Base-by-base conservation (phyloP, 2,797 vertebrate genomes). In the Euthynnus affinis region DNA sequence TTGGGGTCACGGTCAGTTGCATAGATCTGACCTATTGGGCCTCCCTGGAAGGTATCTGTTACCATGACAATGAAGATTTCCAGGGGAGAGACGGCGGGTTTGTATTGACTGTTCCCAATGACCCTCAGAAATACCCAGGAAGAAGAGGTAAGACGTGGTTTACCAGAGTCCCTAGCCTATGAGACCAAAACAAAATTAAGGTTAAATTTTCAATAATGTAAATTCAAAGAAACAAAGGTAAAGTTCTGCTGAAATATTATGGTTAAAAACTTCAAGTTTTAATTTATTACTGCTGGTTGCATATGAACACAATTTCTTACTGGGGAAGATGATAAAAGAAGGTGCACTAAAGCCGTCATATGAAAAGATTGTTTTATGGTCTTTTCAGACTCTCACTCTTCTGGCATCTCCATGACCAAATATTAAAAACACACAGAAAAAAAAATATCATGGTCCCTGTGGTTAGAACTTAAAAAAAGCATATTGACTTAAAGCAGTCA, bases 11-110 rank as follows among this genome's bases (percentile, higher is more conserved):
- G 96, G 94, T 98, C 98, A 0, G 96, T 97, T 1, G 98, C 98
- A 0, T 97, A 96, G 82, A 99, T 98, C 88, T 94, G 97, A 63
- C 98, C 97, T 1, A 99, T 96, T 3, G 97, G 96, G 15, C 98
- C 98, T 0, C 98, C 98, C 0, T 95, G 96, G 90, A 98, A 99
- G 12, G 96, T 97, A 6, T 98, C 98, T 42, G 97, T 98, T 89
- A 95, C 96, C 85, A 97, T 98, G 86, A 98, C 96, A 82, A 99
- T 96, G 86, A 96, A 96, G 85, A 99, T 96, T 91, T 99, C 98
- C 57, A 99, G 89, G 0, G 98, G 97, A 48, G 97, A 94, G 80
- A 97, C 97, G 1, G 96, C 93, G 10, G 98, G 98, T 60, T 97
- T 96, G 80, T 98, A 96, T 88, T 98, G 94, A 83, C 97, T 99